Percentiles rank a stretch among this genome's conserved stretches.
Evolutionary conservation across 1,140 invertebrate species (phyloP).

Genomic region (Brachionus calyciflorus): DNA sequence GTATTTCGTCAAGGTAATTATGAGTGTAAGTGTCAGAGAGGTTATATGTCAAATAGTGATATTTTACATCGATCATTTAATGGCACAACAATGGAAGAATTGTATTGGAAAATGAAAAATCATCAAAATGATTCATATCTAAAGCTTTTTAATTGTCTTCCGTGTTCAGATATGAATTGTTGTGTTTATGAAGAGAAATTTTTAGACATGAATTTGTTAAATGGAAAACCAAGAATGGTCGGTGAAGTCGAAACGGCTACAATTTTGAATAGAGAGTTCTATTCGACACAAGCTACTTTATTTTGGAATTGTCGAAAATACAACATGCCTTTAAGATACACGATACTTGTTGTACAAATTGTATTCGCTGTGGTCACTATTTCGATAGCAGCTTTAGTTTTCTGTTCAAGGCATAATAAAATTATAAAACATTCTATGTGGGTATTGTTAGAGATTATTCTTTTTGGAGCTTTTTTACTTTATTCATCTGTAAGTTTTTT

Average conservation of each 20-base stretch:
- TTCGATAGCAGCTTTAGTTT: constrained; percentile 16
- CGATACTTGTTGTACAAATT: constrained; percentile 24
- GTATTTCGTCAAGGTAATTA: constrained; percentile 24
- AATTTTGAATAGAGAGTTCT: neutral
- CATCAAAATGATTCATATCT: constrained; percentile 27
- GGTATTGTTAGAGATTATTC: constrained; percentile 40
- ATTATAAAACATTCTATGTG: constrained; percentile 47
- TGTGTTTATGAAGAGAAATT: neutral
- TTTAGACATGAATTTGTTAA: neutral
- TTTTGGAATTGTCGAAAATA: constrained; percentile 30
- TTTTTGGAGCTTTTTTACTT: constrained; percentile 20
- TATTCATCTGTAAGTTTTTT: constrained; percentile 38
- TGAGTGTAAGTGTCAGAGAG: constrained; percentile 6
- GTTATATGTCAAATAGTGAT: neutral
- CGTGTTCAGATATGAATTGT: constrained; percentile 24
- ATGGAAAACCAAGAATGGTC: neutral
- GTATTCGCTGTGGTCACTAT: constrained; percentile 17
- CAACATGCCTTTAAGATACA: constrained; percentile 18
- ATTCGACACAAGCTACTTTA: neutral
- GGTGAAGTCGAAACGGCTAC: neutral
- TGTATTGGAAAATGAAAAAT: constrained; percentile 45
- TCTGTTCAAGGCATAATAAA: constrained; percentile 15
- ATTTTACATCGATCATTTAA: neutral
- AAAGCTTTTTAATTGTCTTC: constrained; percentile 35
- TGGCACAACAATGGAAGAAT: neutral